A percentile compares a stretch with the other conserved stretches of the same genome.
Evolutionary conservation across 2,113 vertebrate genomes (phyloP).

Genomic region (Etheostoma cragini): DNA sequence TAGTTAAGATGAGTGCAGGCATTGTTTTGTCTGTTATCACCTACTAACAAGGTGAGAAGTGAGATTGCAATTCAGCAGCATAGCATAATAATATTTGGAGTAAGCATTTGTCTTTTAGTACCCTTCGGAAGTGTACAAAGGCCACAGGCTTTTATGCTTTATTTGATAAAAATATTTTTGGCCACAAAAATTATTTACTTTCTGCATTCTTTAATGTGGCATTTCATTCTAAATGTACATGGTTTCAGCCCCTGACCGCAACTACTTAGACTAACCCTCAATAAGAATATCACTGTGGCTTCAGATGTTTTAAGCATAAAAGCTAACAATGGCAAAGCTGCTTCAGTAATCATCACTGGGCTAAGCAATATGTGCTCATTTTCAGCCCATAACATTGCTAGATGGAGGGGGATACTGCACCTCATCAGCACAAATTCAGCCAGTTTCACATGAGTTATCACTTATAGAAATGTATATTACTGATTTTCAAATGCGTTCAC

Average conservation of each 20-base stretch:
- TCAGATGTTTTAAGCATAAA: conserved; percentile 41
- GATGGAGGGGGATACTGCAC: not conserved
- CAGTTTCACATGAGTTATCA: conserved; percentile 16
- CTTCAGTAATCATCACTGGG: conserved; percentile 35
- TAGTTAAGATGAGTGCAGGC: not conserved
- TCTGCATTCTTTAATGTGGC: not conserved
- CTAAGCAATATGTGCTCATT: conserved; percentile 33
- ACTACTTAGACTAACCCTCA: conserved; percentile 8
- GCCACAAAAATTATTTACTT: not conserved
- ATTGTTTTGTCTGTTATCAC: not conserved
- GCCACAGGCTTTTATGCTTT: not conserved
- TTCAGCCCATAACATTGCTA: conserved; percentile 34
- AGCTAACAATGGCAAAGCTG: conserved; percentile 41
- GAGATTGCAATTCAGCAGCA: not conserved
- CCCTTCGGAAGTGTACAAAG: not conserved
- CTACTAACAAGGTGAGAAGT: not conserved
- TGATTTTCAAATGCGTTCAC: not conserved
- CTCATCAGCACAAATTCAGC: conserved; percentile 33
- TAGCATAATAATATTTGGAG: not conserved
- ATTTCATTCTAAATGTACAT: not conserved
- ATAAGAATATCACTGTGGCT: conserved; percentile 21
- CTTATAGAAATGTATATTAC: conserved; percentile 5
- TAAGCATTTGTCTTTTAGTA: not conserved
- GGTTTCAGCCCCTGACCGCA: not conserved
- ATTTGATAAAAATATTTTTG: not conserved